Evolutionary conservation across 2,797 vertebrate genomes (phyloP), one percentile per base, ranked within the genome.

Genomic region (Acrossocheilus wenchowensis): DNA sequence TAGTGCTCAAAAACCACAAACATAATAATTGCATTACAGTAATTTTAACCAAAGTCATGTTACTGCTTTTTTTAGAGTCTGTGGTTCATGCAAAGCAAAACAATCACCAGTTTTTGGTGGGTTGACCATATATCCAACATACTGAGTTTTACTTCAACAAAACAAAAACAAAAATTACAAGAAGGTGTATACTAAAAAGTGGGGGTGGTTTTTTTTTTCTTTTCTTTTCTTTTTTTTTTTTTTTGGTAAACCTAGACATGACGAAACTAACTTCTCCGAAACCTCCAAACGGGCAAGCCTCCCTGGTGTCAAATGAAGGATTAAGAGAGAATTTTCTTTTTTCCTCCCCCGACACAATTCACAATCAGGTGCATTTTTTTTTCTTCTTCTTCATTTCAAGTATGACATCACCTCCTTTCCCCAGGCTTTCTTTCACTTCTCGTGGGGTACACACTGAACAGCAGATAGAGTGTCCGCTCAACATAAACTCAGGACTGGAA

Each of bases 381-480:
- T 9, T 6, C 26, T 26, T 41, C 12, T 43, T 39, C 45, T 90
- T 62, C 79, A 89, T 88, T 89, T 69, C 84, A 85, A 43, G 88
- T 81, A 91, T 93, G 91, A 94, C 91, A 93, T 94, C 93, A 94
- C 83, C 66, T 72, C 6, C 77, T 89, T 88, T 89, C 54, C 89
- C 88, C 88, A 90, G 86, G 78, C 75, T 91, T 80, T 90, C 86
- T 91, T 78, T 82, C 30, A 77, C 45, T 71, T 87, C 57, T 52
- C 57, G 78, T 45, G 41, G 45, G 85, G 84, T 34, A 81, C 62
- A 82, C 82, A 83, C 85, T 90, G 88, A 86, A 91, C 85, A 84
- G 57, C 36, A 26, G 60, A 82, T 62, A 69, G 69, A n/a, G 23
- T 85, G 71, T 43, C 78, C 82, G 78, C 89, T 90, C 89, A 90